Evolutionary conservation across 2,797 vertebrate genomes (phyloP), one percentile per base, ranked within the genome.

Genomic region (Apogon hyalosoma): DNA sequence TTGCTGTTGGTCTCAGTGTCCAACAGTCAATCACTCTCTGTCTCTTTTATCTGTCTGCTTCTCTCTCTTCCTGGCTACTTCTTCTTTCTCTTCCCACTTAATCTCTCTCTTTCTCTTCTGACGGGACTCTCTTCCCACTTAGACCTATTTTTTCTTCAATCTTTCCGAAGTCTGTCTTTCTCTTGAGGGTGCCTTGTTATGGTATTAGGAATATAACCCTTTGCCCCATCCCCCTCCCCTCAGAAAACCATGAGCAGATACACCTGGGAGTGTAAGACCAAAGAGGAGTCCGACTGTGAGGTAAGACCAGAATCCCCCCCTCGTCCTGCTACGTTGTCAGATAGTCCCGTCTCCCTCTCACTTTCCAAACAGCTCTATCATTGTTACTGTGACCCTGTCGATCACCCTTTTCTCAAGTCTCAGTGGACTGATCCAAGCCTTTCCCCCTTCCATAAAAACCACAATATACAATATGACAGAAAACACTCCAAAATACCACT

Each of bases 181-280:
- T 57, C 24, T 85, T 90, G 77, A 85, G 80, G 79, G 85, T 86
- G 63, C 80, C 75, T 85, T 86, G 63, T 87, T 28, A 67, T 91
- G 74, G 80, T 89, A 93, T 90, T 90, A 94, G 90, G 89, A 92
- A 86, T 91, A 86, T 94, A 94, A 94, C 91, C 90, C 82, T 94
- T 75, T 94, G 81, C 88, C 87, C 91, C 88, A 73, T 86, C 90
- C 93, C 91, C 92, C 89, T 89, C 88, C 92, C 88, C 88, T 87
- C 90, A 95, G 94, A 95, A 94, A 94, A 94, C 93, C 93, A 95
- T 95, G 93, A 95, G 93, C 94, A 94, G 94, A 95, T 95, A 95
- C 92, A 94, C 94, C 88, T 95, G 94, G 94, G 94, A 95, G 89
- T 95, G 93, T 95, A 94, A 95, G 93, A 94, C 92, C 93, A 95